Percentiles rank a stretch among this genome's conserved stretches.
Conservation (phyloP, 2,113 vertebrate species). For the Telmatochromis sp. region DNA sequence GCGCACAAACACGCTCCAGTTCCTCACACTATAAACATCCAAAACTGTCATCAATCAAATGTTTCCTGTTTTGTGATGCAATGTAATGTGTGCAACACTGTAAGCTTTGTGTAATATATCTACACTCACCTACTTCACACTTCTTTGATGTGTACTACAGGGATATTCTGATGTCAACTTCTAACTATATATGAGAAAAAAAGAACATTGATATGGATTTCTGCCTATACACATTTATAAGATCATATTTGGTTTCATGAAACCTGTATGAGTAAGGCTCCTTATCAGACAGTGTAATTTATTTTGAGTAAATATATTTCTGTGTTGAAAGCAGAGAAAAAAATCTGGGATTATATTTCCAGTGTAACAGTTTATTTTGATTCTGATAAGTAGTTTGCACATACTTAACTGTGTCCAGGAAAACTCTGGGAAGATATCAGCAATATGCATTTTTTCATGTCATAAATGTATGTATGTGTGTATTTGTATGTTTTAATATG, state of each 20-base stretch:
- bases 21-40: conserved; percentile 28
- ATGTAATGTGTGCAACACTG: conserved; percentile 12
- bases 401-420: conserved; percentile 60
- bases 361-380: conserved; percentile 37
- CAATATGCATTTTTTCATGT: conserved; percentile 61
- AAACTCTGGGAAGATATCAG: conserved; percentile 57
- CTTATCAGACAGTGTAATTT: conserved; percentile 56
- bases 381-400: conserved; percentile 68
- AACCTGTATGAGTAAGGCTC: conserved; percentile 28
- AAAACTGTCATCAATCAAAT: conserved; percentile 24
- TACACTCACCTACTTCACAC: conserved; percentile 31
- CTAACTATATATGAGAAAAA: background rate
- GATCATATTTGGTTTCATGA: conserved; percentile 18
- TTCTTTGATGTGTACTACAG: conserved; percentile 1
- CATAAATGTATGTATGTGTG: conserved; percentile 66
- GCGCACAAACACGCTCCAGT: conserved; percentile 13
- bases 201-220: conserved; percentile 4
- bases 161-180: conserved; percentile 13
- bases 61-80: conserved; percentile 41
- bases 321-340: conserved; percentile 35
- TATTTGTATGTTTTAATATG: conserved; percentile 72
- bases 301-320: conserved; percentile 39
- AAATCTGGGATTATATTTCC: conserved; percentile 23
- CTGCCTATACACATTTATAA: conserved; percentile 9
- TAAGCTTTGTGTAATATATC: conserved; percentile 23